A percentile compares a stretch with the other conserved stretches of the same genome.
These are phyloP conservation scores for Caenorhabditis parvicauda DNA, from an alignment of 2,888 invertebrate genomes.

Conservation along the genomic window DNA sequence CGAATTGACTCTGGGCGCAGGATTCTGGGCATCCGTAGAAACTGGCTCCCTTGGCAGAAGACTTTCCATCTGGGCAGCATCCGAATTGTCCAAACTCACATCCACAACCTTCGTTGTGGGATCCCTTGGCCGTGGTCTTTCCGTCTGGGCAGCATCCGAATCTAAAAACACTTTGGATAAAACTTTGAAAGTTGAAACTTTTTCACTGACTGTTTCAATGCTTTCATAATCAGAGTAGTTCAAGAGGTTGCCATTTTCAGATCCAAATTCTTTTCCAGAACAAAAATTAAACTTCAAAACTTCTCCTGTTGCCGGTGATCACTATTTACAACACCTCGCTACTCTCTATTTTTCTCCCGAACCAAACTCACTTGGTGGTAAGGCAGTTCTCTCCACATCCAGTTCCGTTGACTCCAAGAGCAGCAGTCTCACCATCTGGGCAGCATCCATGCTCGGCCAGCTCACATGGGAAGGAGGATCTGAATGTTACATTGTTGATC, in stretches of 20 bases:
- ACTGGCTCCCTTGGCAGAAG: conserved; percentile 72
- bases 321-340: too few species aligned
- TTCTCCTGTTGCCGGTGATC: too few species aligned
- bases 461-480: conserved; percentile 63
- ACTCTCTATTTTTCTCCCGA: conserved; percentile 10
- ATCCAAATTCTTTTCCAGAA: too few species aligned
- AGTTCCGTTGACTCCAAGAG: conserved; percentile 79
- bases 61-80: conserved; percentile 68
- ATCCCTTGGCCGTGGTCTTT: conserved; percentile 57
- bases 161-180: too few species aligned
- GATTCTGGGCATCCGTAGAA: conserved; percentile 75
- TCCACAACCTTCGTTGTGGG: conserved; percentile 61
- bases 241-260: too few species aligned
- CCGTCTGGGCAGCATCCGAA: conserved; percentile 64
- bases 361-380: conserved; percentile 60
- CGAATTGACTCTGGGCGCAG: conserved; percentile 69
- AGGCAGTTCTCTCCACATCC: conserved; percentile 66
- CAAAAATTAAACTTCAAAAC: too few species aligned
- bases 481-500: not conserved
- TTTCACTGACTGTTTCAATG: not conserved
- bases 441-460: conserved; percentile 80
- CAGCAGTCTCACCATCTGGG: conserved; percentile 78
- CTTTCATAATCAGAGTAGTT: too few species aligned
- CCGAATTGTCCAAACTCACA: conserved; percentile 66
- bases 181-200: not conserved